These are phyloP conservation scores for Babylonia areolata DNA, from an alignment of 1,140 invertebrate species.

Conservation along the genomic window DNA sequence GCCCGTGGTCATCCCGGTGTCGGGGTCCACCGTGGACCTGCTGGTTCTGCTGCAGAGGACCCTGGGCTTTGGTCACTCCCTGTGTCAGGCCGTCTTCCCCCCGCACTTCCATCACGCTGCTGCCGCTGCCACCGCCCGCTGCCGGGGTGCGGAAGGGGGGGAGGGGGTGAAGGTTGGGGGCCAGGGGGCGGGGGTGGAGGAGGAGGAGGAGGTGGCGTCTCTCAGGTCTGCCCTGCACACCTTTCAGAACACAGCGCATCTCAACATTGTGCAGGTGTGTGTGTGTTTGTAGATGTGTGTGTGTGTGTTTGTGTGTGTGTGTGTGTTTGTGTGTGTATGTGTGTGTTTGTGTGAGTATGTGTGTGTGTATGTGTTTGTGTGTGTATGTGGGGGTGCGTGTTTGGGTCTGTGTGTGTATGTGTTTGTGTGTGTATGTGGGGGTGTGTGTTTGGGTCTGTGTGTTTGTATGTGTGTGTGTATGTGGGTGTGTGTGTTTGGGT, in stretches of 20 bases:
- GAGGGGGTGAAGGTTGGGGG: not conserved
- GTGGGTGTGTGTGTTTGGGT: conserved; percentile 2
- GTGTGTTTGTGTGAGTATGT: not conserved
- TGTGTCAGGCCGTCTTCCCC: conserved; percentile 54
- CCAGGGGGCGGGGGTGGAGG: not conserved
- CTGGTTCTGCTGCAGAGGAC: conserved; percentile 63
- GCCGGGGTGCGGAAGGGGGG: not conserved
- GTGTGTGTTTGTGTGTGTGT: not conserved
- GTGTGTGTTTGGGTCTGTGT: conserved; percentile 45
- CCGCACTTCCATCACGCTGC: no score
- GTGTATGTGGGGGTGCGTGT: not conserved
- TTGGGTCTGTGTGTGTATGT: not conserved
- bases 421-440: conserved; percentile 54
- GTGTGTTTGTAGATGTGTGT: not conserved
- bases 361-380: not conserved
- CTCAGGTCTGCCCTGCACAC: not conserved
- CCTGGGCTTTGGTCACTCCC: conserved; percentile 53
- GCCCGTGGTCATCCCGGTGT: conserved; percentile 54
- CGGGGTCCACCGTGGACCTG: conserved; percentile 64
- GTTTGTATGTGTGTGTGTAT: conserved; percentile 20
- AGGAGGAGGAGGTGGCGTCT: not conserved
- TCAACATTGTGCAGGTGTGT: conserved; percentile 19
- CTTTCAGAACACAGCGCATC: not conserved
- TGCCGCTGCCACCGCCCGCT: no score
- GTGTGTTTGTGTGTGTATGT: not conserved